phyloP scores from a whole-genome alignment of 2,888 invertebrate genomes.

The Eupithecia insigniata region DNA sequence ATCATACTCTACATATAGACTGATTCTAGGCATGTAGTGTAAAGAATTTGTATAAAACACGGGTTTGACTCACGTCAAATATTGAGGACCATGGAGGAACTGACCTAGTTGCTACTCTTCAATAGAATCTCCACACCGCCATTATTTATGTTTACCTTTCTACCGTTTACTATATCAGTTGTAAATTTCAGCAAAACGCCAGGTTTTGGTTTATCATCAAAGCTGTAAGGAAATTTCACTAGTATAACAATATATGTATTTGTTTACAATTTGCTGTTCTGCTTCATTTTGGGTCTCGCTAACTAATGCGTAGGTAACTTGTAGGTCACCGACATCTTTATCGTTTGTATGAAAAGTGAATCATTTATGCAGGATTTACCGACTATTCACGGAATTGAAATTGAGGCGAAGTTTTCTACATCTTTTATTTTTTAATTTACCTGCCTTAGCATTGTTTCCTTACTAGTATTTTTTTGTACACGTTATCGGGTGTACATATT shows the following conservation, averaged over 20 bases:
- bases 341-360: slow-evolving; percentile 44
- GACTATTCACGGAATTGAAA: background rate
- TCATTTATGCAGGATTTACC: background rate
- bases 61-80: background rate
- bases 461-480: background rate
- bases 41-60: background rate
- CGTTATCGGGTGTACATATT: background rate
- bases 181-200: background rate
- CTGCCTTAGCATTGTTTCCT: too few species aligned
- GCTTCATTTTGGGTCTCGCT: slow-evolving; percentile 47
- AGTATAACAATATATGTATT: slow-evolving; percentile 15
- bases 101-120: background rate
- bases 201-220: slow-evolving; percentile 17
- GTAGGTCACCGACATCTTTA: slow-evolving; percentile 50
- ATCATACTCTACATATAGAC: too few species aligned
- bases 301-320: slow-evolving; percentile 32
- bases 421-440: background rate
- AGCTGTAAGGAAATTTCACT: slow-evolving; percentile 21
- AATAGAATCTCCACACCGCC: background rate
- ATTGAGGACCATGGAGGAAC: background rate
- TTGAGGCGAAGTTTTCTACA: background rate
- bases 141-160: slow-evolving; percentile 8
- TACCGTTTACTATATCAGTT: background rate
- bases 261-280: slow-evolving; percentile 33
- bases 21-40: too few species aligned